These are phyloP conservation scores for Protobothrops flavoviridis DNA, from an alignment of 2,113 vertebrate genomes.

Conservation along the genomic window DNA sequence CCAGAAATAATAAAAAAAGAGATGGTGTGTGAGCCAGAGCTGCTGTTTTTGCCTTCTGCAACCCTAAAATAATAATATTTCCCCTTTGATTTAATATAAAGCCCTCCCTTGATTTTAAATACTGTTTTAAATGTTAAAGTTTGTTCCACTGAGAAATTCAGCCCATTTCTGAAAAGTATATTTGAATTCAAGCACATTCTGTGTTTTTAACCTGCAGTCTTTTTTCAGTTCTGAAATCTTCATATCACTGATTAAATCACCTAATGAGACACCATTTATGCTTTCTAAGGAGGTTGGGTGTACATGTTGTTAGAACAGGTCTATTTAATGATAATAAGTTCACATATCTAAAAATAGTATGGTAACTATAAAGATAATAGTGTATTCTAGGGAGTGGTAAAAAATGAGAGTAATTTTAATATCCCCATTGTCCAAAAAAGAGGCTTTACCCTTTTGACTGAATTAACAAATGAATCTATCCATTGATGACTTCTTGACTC, in stretches of 20 bases:
- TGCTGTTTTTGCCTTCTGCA: not conserved
- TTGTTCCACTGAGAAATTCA: not conserved
- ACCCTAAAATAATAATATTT: not conserved
- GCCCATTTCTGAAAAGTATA: not conserved
- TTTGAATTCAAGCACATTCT: not conserved
- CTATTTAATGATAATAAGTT: not conserved
- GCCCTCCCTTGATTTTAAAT: not conserved
- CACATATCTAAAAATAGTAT: not conserved
- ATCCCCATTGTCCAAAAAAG: not conserved
- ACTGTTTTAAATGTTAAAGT: not conserved
- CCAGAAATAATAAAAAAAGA: not conserved
- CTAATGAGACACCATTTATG: not conserved
- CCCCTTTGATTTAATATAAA: not conserved
- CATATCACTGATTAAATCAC: not conserved
- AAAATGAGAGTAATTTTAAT: constrained; percentile 20
- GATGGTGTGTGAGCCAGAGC: not conserved
- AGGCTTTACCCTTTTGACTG: constrained; percentile 7
- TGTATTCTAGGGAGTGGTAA: not conserved
- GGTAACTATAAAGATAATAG: not conserved
- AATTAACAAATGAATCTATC: constrained; percentile 3
- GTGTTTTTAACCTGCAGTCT: not conserved
- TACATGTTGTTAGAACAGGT: not conserved
- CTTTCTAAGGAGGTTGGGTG: not conserved
- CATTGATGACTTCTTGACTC: not conserved
- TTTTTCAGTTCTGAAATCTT: not conserved